A percentile compares a stretch with the other conserved stretches of the same genome.
Evolutionary conservation across 2,888 invertebrate species (phyloP).

Genomic region (Eulithis prunata): DNA sequence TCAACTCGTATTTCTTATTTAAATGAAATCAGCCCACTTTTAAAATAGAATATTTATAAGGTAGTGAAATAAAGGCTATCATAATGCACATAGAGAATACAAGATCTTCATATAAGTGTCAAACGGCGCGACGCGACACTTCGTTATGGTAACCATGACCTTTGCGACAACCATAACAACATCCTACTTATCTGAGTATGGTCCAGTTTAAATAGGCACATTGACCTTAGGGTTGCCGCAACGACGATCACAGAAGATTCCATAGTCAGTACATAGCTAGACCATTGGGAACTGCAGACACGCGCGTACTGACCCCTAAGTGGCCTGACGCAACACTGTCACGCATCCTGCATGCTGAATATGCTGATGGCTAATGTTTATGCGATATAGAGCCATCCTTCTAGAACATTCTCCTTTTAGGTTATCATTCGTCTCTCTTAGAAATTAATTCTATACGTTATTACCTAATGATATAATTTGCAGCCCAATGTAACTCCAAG

Average conservation of each 20-base stretch:
- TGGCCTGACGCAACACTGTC: constrained; percentile 67
- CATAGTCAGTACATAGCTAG: constrained; percentile 2
- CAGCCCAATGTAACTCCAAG: too few species aligned
- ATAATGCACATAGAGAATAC: neutral
- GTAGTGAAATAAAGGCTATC: neutral
- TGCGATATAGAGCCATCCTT: constrained; percentile 46
- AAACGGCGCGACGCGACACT: constrained; percentile 2
- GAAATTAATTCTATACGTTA: too few species aligned
- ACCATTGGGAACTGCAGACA: constrained; percentile 60
- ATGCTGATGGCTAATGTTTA: constrained; percentile 52
- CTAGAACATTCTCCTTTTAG: neutral
- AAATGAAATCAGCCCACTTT: too few species aligned
- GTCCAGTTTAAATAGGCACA: constrained; percentile 67
- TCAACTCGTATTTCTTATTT: too few species aligned
- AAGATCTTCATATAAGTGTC: neutral
- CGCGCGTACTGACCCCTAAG: constrained; percentile 68
- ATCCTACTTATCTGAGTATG: constrained; percentile 37
- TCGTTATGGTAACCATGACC: constrained; percentile 27
- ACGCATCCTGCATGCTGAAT: constrained; percentile 64
- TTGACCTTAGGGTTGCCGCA: constrained; percentile 74
- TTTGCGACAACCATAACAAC: constrained; percentile 25
- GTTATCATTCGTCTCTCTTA: neutral
- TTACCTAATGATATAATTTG: too few species aligned
- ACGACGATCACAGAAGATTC: constrained; percentile 43
- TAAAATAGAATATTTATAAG: neutral